These are phyloP conservation scores for Theristicus caerulescens DNA, from an alignment of 2,113 vertebrate genomes.

Conservation along the genomic window DNA sequence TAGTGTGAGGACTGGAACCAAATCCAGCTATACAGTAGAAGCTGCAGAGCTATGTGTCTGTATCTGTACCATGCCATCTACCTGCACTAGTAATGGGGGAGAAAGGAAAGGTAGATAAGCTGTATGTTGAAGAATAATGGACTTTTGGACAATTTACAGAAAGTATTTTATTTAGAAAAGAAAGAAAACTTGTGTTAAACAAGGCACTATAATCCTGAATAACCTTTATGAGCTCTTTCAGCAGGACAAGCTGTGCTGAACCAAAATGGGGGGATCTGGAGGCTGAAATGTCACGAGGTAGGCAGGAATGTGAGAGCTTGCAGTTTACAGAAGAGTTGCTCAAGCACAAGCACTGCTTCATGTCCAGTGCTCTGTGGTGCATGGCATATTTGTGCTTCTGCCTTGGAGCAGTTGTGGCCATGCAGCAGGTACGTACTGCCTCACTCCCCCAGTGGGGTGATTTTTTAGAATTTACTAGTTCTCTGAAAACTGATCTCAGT, in stretches of 20 bases:
- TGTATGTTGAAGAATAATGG: not conserved
- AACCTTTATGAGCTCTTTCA: not conserved
- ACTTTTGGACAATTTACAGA: not conserved
- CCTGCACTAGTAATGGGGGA: not conserved
- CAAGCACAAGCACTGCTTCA: not conserved
- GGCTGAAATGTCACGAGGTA: not conserved
- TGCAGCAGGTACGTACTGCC: not conserved
- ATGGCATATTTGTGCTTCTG: not conserved
- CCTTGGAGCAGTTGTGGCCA: not conserved
- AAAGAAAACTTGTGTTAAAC: not conserved
- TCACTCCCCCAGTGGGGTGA: accelerated
- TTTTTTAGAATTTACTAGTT: not conserved
- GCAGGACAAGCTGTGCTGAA: not conserved
- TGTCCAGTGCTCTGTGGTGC: no score
- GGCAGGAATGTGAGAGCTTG: accelerated
- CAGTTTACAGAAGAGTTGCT: not conserved
- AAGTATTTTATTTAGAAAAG: not conserved
- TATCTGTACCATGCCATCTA: not conserved
- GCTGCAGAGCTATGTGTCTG: not conserved
- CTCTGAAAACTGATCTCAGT: not conserved
- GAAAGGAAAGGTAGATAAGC: not conserved
- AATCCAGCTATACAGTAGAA: not conserved
- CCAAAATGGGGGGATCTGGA: not conserved
- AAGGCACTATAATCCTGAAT: not conserved
- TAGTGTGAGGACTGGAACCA: not conserved